Conservation (phyloP, 2,888 invertebrate genomes). For the Leptinotarsa juncta region DNA sequence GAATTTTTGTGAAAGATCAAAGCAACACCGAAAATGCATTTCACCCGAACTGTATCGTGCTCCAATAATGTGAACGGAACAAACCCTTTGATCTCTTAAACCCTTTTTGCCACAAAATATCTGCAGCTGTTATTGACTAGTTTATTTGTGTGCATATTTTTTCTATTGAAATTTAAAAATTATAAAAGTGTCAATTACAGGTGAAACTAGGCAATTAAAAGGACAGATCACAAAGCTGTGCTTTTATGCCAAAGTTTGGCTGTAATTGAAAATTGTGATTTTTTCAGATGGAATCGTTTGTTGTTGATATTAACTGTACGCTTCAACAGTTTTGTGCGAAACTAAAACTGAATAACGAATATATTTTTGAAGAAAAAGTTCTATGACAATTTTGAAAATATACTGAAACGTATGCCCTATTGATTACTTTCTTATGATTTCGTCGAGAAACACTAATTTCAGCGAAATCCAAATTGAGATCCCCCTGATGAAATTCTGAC, state of each 20-base stretch:
- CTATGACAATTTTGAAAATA: too few relatives aligned
- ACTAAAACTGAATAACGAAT: too few relatives aligned
- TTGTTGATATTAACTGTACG: too few relatives aligned
- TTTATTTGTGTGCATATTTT: background rate
- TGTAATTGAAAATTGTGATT: too few relatives aligned
- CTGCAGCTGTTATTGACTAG: background rate
- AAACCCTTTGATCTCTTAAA: constrained; percentile 6
- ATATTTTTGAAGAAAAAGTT: too few relatives aligned
- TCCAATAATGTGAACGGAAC: background rate
- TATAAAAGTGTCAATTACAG: background rate
- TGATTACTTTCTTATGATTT: too few relatives aligned
- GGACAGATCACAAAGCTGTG: background rate
- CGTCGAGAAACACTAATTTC: too few relatives aligned
- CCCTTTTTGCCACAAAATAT: background rate
- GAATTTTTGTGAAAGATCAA: background rate
- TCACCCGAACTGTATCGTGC: background rate
- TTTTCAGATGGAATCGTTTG: too few relatives aligned
- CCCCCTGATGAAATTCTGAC: too few relatives aligned
- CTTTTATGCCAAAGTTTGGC: background rate
- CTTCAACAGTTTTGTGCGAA: too few relatives aligned
- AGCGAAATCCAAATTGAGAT: too few relatives aligned
- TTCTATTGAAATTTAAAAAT: background rate
- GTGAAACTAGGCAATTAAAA: background rate
- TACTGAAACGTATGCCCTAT: too few relatives aligned
- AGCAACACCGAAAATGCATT: constrained; percentile 2